Base-by-base conservation (phyloP, 1,140 invertebrate genomes). In the Meloidogyne chitwoodi region DNA sequence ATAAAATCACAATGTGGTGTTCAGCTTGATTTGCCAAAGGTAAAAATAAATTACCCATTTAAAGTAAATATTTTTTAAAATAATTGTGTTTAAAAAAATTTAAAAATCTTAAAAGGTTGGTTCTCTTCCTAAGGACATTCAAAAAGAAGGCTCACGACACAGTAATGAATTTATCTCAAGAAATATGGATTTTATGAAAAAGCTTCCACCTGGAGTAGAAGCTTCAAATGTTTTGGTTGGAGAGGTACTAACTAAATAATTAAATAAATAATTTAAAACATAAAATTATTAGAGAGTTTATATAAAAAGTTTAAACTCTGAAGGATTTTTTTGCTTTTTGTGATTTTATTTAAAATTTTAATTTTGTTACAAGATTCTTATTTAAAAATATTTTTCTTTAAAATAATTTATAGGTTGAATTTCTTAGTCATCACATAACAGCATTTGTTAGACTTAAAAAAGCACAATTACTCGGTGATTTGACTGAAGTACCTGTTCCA, bases 151-250 rank as follows among this genome's bases (percentile, higher is more conserved):
- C n/a, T 87, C 85, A 19, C 77, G 79, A 11, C 83, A n/a, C n/a
- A n/a, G 83, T 75, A 77, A 88, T 69, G 86, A 83, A 31, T 66
- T 76, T 82, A 84, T 84, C 79, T 90, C 94, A 91, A 90, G 91
- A 65, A 97, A 98, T 88, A 92, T 92, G 68, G 91, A 95, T 83
- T 98, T 98, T 83, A 95, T 97, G 94, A 91, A 93, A 61, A 98
- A 98, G 90, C 95, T 99, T 85, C 96, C 95, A n/a, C 91, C 91
- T 0, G 95, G 94, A 26, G 93, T 95, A 0, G 96, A 99, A 89
- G 94, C 95, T 2, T 94, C 94, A 68, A 98, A 98, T 88, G 96
- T 99, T 83, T 89, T 99, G 14, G 94, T 99, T 1, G 96, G 96
- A 12, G 95, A 98, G 89, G 93, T 72, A 62, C n/a, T 11, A 70